Evolutionary conservation across 2,888 invertebrate genomes (phyloP).

Genomic region (Papilio elwesi): DNA sequence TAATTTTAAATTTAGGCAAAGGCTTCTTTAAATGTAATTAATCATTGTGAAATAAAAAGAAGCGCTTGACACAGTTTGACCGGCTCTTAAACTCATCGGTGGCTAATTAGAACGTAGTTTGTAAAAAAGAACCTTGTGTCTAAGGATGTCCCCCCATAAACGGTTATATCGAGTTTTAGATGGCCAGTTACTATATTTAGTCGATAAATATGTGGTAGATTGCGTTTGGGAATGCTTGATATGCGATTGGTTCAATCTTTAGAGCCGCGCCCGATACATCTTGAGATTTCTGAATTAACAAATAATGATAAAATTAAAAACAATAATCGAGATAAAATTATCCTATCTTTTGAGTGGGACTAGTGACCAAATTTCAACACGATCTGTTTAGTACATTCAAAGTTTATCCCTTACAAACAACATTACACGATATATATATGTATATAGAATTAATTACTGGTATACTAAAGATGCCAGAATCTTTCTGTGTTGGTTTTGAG

Average conservation of each 20-base stretch:
- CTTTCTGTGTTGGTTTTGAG: no score
- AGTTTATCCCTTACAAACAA: no score
- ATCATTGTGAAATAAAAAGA: constrained; percentile 23
- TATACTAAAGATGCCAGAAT: no score
- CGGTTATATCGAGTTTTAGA: constrained; percentile 20
- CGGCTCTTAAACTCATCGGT: constrained; percentile 14
- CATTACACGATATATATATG: no score
- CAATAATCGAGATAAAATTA: no score
- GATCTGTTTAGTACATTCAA: no score
- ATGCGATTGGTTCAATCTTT: constrained; percentile 7
- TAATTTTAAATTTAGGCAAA: neutral
- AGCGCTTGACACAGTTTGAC: constrained; percentile 30
- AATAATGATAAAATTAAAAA: no score
- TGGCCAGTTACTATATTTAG: constrained; percentile 29
- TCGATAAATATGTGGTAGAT: constrained; percentile 14
- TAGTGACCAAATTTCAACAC: no score
- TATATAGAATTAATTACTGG: no score
- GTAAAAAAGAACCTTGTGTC: constrained; percentile 34
- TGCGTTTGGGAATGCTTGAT: constrained; percentile 16
- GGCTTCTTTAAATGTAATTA: constrained; percentile 4
- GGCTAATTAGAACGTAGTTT: constrained; percentile 27
- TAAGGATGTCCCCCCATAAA: constrained; percentile 28
- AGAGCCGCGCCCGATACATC: neutral
- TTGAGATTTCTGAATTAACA: no score
- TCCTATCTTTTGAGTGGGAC: no score